These are phyloP conservation scores for Eudasyphora cyanicolor DNA, from an alignment of 2,888 invertebrate genomes.

Conservation along the genomic window DNA sequence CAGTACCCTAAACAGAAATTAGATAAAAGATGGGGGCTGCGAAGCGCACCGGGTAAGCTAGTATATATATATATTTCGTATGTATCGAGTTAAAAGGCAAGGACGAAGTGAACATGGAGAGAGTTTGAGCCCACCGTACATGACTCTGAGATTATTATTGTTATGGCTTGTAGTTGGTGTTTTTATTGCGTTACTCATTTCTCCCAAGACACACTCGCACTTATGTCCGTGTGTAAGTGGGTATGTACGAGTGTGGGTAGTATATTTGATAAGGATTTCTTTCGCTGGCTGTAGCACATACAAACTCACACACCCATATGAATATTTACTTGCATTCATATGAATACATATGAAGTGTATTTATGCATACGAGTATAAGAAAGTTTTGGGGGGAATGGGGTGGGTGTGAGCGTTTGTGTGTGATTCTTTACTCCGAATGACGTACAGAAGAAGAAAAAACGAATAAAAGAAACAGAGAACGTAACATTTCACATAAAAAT, in stretches of 20 bases:
- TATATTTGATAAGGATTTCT: conserved; percentile 34
- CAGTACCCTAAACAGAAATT: too few species aligned
- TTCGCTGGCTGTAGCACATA: background rate
- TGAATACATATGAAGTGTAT: background rate
- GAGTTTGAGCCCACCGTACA: background rate
- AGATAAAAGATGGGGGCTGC: too few species aligned
- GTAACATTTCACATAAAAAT: conserved; percentile 46
- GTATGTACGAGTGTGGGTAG: background rate
- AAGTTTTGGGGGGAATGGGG: too few species aligned
- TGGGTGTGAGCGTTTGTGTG: background rate
- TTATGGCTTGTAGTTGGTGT: conserved; percentile 51
- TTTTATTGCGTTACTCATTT: conserved; percentile 53
- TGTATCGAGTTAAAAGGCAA: too few species aligned
- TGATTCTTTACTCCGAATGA: conserved; percentile 8
- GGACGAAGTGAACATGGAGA: too few species aligned
- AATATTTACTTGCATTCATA: conserved; percentile 38
- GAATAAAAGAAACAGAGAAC: background rate
- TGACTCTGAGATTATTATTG: conserved; percentile 33
- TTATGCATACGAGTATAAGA: too few species aligned
- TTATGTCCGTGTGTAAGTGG: background rate
- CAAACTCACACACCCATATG: conserved; percentile 11
- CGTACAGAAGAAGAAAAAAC: conserved; percentile 6
- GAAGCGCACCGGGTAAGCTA: too few species aligned
- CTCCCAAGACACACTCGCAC: background rate
- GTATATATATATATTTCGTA: too few species aligned